Percentiles rank a stretch among this genome's conserved stretches.
Conservation (phyloP, 2,113 vertebrate species). For the Pterocles orientalis region DNA sequence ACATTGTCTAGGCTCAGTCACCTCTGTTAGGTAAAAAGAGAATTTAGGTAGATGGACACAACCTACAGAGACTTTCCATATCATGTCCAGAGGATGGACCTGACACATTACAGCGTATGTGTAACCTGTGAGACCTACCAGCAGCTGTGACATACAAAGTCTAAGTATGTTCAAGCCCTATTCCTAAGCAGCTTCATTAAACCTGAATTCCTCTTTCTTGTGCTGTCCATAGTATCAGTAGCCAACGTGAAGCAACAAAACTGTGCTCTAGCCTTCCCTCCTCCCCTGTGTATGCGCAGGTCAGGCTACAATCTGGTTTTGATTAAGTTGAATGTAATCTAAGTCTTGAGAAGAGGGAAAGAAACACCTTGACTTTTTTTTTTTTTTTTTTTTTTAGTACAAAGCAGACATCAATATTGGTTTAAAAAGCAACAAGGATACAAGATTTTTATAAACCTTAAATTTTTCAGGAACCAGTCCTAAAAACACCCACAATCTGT, state of each 20-base stretch:
- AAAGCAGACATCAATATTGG: not conserved
- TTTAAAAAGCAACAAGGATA: not conserved
- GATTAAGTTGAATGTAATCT: not conserved
- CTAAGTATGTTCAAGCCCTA: not conserved
- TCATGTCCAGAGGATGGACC: not conserved
- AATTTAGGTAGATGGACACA: not conserved
- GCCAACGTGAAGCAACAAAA: not conserved
- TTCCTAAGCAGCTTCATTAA: not conserved
- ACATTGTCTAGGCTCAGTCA: not conserved
- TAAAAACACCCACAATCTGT: rapidly evolving
- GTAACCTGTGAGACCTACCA: not conserved
- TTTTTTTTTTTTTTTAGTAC: not conserved
- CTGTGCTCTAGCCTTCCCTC: not conserved
- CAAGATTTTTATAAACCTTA: not conserved
- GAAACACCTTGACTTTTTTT: not conserved
- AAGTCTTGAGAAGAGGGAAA: not conserved
- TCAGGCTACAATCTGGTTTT: not conserved
- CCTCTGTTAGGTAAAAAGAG: not conserved
- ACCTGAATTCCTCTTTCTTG: not conserved
- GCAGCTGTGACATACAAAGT: not conserved
- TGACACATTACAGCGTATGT: not conserved
- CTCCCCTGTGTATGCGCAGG: not conserved
- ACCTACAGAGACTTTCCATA: not conserved
- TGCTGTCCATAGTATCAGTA: not conserved
- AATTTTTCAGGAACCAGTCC: not conserved